Conservation (phyloP, 2,797 vertebrate species). For the Scarus forsteni region DNA sequence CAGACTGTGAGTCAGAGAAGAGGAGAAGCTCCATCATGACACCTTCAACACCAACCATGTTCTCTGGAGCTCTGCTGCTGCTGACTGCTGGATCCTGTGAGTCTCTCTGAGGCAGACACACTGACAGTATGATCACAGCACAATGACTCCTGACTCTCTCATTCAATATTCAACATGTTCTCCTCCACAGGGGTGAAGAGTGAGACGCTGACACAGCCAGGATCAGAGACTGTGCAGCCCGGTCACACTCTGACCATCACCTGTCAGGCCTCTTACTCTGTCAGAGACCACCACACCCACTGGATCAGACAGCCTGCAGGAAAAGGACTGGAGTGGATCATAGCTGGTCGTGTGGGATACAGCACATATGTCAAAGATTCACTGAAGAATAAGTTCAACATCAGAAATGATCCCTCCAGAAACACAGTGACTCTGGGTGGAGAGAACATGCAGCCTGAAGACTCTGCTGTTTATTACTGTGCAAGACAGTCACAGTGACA, state of each 20-base stretch:
- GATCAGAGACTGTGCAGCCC: too few relatives aligned
- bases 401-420: too few relatives aligned
- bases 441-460: conserved; percentile 29
- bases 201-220: too few relatives aligned
- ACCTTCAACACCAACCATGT: conserved; percentile 8
- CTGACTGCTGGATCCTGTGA: conserved; percentile 28
- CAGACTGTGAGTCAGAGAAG: conserved; percentile 15
- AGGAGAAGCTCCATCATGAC: not conserved
- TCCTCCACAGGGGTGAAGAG: too few relatives aligned
- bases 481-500: conserved; percentile 18
- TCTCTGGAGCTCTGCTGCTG: conserved; percentile 30
- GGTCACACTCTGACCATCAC: too few relatives aligned
- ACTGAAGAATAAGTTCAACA: not conserved
- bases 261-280: too few relatives aligned
- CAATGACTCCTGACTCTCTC: too few relatives aligned
- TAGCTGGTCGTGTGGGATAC: not conserved
- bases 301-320: not conserved
- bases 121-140: too few relatives aligned
- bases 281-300: too few relatives aligned
- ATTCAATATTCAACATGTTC: too few relatives aligned
- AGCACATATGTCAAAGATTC: not conserved
- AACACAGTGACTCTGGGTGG: too few relatives aligned
- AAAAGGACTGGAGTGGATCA: conserved; percentile 13
- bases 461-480: conserved; percentile 52
- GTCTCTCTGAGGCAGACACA: not conserved